phyloP scores from a whole-genome alignment of 2,797 vertebrate species.

The Oryzias sinensis region DNA sequence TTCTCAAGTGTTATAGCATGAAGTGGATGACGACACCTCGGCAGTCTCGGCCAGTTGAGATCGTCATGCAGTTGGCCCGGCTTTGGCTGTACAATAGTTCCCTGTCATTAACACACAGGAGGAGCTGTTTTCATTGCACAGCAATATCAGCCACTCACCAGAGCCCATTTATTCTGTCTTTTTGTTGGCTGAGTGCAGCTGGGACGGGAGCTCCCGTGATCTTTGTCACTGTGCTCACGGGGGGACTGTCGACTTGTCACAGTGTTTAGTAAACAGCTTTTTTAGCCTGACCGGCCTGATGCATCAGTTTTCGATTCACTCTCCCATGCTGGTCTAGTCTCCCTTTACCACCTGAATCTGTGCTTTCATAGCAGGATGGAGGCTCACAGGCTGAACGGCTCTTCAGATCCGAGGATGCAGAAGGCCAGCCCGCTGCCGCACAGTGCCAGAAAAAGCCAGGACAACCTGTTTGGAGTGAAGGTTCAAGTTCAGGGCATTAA shows the following conservation, averaged over 20 bases:
- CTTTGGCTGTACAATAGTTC: slow-evolving; percentile 63
- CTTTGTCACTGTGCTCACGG: slow-evolving; percentile 22
- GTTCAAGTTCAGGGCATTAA: slow-evolving; percentile 91
- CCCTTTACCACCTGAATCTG: slow-evolving; percentile 19
- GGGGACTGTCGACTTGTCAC: slow-evolving; percentile 15
- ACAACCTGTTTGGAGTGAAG: slow-evolving; percentile 84
- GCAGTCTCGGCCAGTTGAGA: slow-evolving; percentile 41
- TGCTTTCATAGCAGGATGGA: slow-evolving; percentile 77
- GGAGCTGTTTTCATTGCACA: slow-evolving; percentile 67
- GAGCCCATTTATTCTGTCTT: slow-evolving; percentile 47
- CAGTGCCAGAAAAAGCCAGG: slow-evolving; percentile 51
- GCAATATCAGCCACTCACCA: slow-evolving; percentile 58
- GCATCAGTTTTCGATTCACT: slow-evolving; percentile 31
- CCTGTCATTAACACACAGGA: slow-evolving; percentile 69
- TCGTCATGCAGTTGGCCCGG: slow-evolving; percentile 55
- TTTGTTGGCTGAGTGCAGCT: slow-evolving; percentile 48
- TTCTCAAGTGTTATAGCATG: slow-evolving; percentile 34
- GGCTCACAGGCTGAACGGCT: slow-evolving; percentile 71
- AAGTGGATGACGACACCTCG: slow-evolving; percentile 59
- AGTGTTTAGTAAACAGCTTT: slow-evolving; percentile 67
- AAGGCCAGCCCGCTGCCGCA: slow-evolving; percentile 64
- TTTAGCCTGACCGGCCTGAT: slow-evolving; percentile 31
- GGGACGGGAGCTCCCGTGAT: slow-evolving; percentile 35
- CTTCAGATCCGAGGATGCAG: slow-evolving; percentile 71
- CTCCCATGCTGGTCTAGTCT: slow-evolving; percentile 30